Evolutionary conservation across 2,888 invertebrate species (phyloP).

Genomic region (Epinotia bilunana): DNA sequence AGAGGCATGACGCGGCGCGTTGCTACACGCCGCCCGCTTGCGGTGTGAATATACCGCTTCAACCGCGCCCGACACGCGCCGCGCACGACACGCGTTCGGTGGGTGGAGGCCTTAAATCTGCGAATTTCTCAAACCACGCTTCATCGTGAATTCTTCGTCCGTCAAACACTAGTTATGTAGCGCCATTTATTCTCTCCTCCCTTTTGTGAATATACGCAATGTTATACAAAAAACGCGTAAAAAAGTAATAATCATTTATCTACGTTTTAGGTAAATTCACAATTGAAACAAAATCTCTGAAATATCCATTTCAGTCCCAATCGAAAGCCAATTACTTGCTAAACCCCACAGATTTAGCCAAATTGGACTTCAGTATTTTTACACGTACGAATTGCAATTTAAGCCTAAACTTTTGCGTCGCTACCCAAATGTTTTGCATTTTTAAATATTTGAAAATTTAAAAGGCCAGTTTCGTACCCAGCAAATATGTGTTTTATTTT

Average conservation of each 20-base stretch:
- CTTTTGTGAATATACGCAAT: too few relatives aligned
- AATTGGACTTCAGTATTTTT: conserved; percentile 14
- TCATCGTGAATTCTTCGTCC: too few relatives aligned
- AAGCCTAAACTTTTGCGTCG: conserved; percentile 17
- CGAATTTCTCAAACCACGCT: too few relatives aligned
- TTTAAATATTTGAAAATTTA: conserved; percentile 31
- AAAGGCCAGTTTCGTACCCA: neutral
- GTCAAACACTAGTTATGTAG: too few relatives aligned
- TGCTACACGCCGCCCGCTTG: too few relatives aligned
- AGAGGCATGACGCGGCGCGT: too few relatives aligned
- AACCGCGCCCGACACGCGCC: too few relatives aligned
- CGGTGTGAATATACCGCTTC: too few relatives aligned
- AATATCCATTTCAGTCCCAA: neutral
- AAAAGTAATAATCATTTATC: neutral
- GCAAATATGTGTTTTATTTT: neutral
- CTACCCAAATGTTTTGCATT: conserved; percentile 30
- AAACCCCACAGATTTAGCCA: neutral
- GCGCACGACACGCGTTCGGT: too few relatives aligned
- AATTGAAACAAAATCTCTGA: neutral
- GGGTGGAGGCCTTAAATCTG: too few relatives aligned
- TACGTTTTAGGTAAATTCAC: neutral
- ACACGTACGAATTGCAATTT: conserved; percentile 30
- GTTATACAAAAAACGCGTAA: too few relatives aligned
- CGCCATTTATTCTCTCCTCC: too few relatives aligned
- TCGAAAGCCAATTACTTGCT: neutral